Conservation (phyloP, 1,140 invertebrate species). For the Temnothorax curvispinosus region DNA sequence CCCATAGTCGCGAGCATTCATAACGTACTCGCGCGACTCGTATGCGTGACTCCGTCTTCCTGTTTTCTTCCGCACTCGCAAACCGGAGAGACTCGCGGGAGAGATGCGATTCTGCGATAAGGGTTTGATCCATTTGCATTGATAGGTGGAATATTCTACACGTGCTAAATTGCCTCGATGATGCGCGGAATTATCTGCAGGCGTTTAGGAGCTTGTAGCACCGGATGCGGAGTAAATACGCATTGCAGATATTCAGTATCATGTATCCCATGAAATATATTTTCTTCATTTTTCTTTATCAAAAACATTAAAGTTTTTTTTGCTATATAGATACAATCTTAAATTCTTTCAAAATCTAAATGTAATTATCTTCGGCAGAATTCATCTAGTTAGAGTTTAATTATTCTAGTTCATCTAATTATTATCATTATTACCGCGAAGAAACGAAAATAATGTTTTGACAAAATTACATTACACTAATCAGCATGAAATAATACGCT, state of each 20-base stretch:
- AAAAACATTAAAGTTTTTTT: neutral
- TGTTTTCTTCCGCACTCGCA: conserved; percentile 23
- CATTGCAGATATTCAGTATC: neutral
- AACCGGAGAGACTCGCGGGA: neutral
- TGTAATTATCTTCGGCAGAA: neutral
- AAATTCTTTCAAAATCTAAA: neutral
- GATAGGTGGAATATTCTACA: conserved; percentile 29
- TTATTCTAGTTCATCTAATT: neutral
- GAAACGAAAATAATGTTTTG: neutral
- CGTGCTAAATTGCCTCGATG: conserved; percentile 1
- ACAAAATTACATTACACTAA: neutral
- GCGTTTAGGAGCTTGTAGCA: neutral
- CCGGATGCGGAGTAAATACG: neutral
- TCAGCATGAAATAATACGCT: neutral
- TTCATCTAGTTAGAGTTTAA: neutral
- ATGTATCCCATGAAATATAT: neutral
- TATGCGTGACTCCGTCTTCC: conserved; percentile 33
- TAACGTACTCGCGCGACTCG: conserved; percentile 52
- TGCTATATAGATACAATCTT: neutral
- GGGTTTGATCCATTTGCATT: conserved; percentile 13
- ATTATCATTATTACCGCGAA: neutral
- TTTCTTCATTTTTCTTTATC: neutral
- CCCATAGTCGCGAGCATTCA: conserved; percentile 60
- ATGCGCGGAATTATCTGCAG: conserved; percentile 5
- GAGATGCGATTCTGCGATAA: neutral